A percentile compares a stretch with the other conserved stretches of the same genome.
These are phyloP conservation scores for Conops quadrifasciatus DNA, from an alignment of 2,888 invertebrate species.

Conservation along the genomic window DNA sequence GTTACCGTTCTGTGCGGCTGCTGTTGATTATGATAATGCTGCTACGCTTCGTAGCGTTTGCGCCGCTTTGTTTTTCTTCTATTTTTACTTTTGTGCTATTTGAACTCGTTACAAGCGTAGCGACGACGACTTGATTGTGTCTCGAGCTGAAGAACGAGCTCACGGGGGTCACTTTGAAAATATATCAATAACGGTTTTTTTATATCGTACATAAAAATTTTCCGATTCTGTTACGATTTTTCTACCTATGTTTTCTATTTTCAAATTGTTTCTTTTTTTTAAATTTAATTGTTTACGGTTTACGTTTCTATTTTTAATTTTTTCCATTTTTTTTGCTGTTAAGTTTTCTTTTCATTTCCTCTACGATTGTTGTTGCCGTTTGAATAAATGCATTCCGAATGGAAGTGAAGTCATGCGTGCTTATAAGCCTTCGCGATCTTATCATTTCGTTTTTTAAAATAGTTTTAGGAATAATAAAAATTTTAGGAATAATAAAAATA, in stretches of 20 bases:
- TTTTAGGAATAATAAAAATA: too few species aligned
- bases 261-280: not conserved
- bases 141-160: not conserved
- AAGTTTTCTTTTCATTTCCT: not conserved
- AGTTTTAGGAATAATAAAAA: not conserved
- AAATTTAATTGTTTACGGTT: conserved; percentile 13
- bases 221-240: not conserved
- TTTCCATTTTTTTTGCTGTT: not conserved
- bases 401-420: not conserved
- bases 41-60: not conserved
- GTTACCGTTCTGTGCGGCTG: conserved; percentile 14
- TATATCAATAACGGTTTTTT: not conserved
- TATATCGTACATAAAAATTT: not conserved
- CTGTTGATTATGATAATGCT: conserved; percentile 20
- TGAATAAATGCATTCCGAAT: not conserved
- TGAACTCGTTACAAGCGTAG: not conserved
- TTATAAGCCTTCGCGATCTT: not conserved
- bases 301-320: not conserved
- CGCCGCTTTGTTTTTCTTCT: not conserved
- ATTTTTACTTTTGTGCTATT: not conserved
- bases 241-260: not conserved
- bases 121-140: not conserved
- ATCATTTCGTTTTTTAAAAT: too few species aligned
- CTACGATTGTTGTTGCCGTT: not conserved
- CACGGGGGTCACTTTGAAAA: conserved; percentile 16